Evolutionary conservation across 1,140 invertebrate genomes (phyloP).

Genomic region (Mactra quadrangularis): DNA sequence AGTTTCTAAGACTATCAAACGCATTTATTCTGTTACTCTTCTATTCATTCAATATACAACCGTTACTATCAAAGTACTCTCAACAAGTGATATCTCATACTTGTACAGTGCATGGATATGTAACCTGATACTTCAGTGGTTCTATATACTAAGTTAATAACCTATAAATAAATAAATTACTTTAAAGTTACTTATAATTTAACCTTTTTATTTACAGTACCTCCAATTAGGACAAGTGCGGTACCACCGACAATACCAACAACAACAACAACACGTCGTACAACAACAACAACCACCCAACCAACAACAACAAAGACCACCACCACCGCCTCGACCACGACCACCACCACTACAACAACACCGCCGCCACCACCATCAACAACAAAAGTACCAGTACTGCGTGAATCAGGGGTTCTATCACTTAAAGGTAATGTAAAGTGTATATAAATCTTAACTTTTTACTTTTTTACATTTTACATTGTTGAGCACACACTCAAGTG

Average conservation of each 20-base stretch:
- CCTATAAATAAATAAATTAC: neutral
- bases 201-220: neutral
- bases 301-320: too few relatives aligned
- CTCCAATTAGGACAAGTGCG: neutral
- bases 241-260: neutral
- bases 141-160: neutral
- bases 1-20: too few relatives aligned
- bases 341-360: conserved; percentile 10
- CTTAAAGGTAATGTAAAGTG: neutral
- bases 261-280: neutral
- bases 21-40: too few relatives aligned
- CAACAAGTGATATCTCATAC: too few relatives aligned
- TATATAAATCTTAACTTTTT: neutral
- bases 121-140: neutral
- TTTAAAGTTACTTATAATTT: too few relatives aligned
- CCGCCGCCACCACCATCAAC: neutral
- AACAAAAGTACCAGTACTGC: neutral
- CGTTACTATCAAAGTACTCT: neutral
- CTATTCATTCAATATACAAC: neutral
- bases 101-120: neutral
- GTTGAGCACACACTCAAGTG: too few relatives aligned
- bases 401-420: neutral
- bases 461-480: too few relatives aligned
- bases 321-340: neutral
- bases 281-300: too few relatives aligned